These are phyloP conservation scores for Rhodinocichla rosea DNA, from an alignment of 2,113 vertebrate genomes.

Conservation along the genomic window DNA sequence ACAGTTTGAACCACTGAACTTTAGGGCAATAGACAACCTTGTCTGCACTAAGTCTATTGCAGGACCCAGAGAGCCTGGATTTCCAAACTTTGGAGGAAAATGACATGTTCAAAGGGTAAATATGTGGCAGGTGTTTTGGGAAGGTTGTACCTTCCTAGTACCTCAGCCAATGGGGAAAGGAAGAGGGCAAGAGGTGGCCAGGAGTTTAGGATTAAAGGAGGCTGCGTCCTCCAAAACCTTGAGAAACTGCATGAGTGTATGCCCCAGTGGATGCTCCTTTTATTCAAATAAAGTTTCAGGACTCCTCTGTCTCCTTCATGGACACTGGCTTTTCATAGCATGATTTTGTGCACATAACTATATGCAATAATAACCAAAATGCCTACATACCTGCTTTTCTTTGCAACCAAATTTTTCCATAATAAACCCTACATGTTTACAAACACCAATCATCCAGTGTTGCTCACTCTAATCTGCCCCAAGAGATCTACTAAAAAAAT, in stretches of 20 bases:
- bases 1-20: neutral
- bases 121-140: neutral
- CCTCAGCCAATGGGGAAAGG: neutral
- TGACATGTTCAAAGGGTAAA: neutral
- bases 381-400: neutral
- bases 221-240: neutral
- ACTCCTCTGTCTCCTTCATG: neutral
- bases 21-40: neutral
- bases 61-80: neutral
- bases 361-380: neutral
- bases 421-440: neutral
- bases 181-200: rapidly evolving
- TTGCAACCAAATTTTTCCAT: neutral
- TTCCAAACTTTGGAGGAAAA: neutral
- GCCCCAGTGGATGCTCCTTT: neutral
- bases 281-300: neutral
- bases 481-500: neutral
- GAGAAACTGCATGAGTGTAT: rapidly evolving
- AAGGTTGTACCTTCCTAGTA: neutral
- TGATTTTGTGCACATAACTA: neutral
- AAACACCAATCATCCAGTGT: neutral
- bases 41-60: rapidly evolving
- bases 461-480: neutral
- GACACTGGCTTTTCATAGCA: neutral
- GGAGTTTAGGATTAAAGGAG: neutral